Base-by-base conservation (phyloP, 1,140 invertebrate species). In the Eumaeus atala region DNA sequence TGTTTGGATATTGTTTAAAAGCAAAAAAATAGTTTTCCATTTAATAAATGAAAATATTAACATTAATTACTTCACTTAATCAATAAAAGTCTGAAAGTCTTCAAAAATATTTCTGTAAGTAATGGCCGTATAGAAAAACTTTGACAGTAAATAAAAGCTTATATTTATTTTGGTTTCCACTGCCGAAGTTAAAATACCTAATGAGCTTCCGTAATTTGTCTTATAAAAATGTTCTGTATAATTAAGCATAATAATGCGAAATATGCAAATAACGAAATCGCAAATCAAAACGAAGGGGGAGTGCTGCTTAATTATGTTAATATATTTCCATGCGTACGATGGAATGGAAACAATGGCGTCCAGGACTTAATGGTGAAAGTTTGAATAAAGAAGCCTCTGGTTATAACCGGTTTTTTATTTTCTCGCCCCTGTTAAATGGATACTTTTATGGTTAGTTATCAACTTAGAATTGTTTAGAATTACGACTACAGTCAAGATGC, bases 301-400 rank as follows among this genome's bases (percentile, higher is more conserved):
- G 60, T 74, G 67, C 69, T 77, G 74, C 77, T 84, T 86, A 84
- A 84, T 84, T 83, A 86, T 84, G 80, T 80, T 83, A 86, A 86
- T 84, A 81, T 74, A 78, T 78, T 80, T 80, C 74, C 74, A 81
- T 83, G 77, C 82, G 77, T 81, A 76, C 66, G 67, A 72, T 79
- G 71, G 68, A 72, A 70, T 76, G 69, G 64, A 75, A n/a, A 70
- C 77, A 83, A 85, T 78, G 82, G 80, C 79, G 72, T 74, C 65
- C 77, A 78, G 78, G 78, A 80, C 68, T 67, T 69, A 72, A 80
- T 70, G 72, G 73, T 62, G 60, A 75, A 79, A 82, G 72, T 82
- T 82, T 77, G 67, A 74, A 79, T 71, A 71, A 79, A 78, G 76
- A 77, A 73, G 75, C 78, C 77, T 65, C 48, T 49, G 70, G 75